phyloP scores from a whole-genome alignment of 1,140 invertebrate species.

The Drosophila miranda region DNA sequence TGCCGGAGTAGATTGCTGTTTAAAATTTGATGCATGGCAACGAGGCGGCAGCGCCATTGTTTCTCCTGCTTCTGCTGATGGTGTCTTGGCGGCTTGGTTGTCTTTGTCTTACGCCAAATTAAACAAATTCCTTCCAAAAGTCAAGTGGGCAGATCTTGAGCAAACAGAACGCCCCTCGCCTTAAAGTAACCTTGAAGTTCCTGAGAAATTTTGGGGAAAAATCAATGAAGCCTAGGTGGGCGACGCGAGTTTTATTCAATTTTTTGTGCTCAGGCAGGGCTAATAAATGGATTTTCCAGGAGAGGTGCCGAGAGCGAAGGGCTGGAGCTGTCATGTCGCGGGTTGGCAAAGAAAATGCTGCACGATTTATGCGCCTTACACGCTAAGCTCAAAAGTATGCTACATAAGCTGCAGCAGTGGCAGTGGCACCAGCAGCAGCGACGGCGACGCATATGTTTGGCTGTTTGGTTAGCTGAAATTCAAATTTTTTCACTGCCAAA shows the following conservation, averaged over 20 bases:
- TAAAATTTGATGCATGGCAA: constrained; percentile 74
- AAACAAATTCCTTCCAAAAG: constrained; percentile 48
- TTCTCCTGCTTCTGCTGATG: too few relatives aligned
- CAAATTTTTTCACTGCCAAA: constrained; percentile 70
- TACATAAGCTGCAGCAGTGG: constrained; percentile 66
- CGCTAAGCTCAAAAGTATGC: constrained; percentile 76
- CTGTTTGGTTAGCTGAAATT: constrained; percentile 74
- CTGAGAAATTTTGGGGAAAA: constrained; percentile 31
- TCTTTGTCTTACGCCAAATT: constrained; percentile 63
- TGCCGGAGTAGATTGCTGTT: constrained; percentile 68
- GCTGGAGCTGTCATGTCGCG: constrained; percentile 49
- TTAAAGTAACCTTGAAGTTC: constrained; percentile 63
- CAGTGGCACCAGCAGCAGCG: not conserved
- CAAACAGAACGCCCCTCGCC: constrained; percentile 5
- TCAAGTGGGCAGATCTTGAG: constrained; percentile 31
- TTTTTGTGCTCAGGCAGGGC: constrained; percentile 48
- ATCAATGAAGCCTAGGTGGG: constrained; percentile 69
- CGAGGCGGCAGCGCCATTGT: not conserved
- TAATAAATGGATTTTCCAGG: constrained; percentile 70
- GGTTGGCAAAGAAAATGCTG: constrained; percentile 34
- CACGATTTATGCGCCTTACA: constrained; percentile 77
- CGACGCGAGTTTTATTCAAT: constrained; percentile 66
- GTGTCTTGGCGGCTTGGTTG: constrained; percentile 10
- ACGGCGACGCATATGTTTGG: constrained; percentile 60
- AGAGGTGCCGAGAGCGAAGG: constrained; percentile 17